phyloP scores from a whole-genome alignment of 2,113 vertebrate species.

The Callopanchax toddi region DNA sequence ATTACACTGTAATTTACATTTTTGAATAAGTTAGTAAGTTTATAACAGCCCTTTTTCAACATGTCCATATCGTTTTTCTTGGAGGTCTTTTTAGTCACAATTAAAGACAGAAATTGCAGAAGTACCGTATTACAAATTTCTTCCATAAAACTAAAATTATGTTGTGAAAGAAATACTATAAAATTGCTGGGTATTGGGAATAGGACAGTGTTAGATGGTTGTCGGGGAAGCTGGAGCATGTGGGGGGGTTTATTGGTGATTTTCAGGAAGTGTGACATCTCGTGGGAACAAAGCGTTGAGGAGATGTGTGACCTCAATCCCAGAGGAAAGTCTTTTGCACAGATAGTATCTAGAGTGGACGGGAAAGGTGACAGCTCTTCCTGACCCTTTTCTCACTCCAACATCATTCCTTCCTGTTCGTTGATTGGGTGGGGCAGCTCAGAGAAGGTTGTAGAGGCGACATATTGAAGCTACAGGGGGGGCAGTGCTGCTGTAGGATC shows the following conservation, averaged over 20 bases:
- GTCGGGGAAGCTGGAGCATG: constrained; percentile 21
- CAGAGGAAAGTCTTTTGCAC: constrained; percentile 56
- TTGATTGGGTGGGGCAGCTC: constrained; percentile 41
- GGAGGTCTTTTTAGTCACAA: no score
- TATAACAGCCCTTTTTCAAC: background rate
- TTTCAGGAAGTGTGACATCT: constrained; percentile 63
- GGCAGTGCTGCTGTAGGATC: no score
- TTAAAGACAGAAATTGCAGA: background rate
- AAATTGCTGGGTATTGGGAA: background rate
- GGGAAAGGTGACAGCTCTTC: constrained; percentile 65
- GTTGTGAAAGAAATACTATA: background rate
- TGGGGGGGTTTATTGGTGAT: constrained; percentile 36
- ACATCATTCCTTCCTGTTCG: constrained; percentile 59
- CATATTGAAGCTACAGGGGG: constrained; percentile 2
- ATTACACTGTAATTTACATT: no score
- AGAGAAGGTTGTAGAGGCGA: constrained; percentile 26
- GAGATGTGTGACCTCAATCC: constrained; percentile 66
- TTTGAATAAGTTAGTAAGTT: no score
- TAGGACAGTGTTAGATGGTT: constrained; percentile 8
- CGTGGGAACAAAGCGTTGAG: constrained; percentile 58
- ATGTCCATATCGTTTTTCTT: no score
- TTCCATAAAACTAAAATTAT: constrained; percentile 11
- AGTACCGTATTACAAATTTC: background rate
- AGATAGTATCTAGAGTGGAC: constrained; percentile 60
- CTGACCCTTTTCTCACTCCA: constrained; percentile 68